phyloP scores from a whole-genome alignment of 2,797 vertebrate genomes.

The Sebastes jordani region DNA sequence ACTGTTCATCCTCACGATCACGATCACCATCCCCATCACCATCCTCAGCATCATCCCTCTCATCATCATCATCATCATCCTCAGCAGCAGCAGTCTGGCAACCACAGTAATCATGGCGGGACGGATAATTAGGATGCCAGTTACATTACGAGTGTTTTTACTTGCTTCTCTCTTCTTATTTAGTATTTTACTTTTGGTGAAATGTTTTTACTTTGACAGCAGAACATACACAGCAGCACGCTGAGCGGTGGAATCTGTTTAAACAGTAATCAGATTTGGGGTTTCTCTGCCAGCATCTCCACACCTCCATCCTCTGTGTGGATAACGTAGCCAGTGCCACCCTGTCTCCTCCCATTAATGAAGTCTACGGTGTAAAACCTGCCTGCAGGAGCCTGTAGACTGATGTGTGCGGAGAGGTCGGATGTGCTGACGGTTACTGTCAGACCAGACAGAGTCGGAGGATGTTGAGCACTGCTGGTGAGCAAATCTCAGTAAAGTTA shows the following conservation, averaged over 20 bases:
- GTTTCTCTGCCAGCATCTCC: not conserved
- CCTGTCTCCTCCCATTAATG: conserved; percentile 57
- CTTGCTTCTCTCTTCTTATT: not conserved
- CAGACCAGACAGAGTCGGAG: conserved; percentile 2
- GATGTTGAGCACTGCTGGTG: not conserved
- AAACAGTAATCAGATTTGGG: not conserved
- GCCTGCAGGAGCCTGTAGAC: conserved; percentile 62
- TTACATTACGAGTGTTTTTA: not conserved
- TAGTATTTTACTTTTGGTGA: not conserved
- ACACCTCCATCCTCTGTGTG: conserved; percentile 12
- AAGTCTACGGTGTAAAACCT: conserved; percentile 70
- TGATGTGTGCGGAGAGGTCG: conserved; percentile 56
- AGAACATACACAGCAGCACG: not conserved
- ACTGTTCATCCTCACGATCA: not conserved
- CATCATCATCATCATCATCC: not conserved
- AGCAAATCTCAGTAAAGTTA: not conserved
- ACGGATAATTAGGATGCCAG: not conserved
- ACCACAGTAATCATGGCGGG: not conserved
- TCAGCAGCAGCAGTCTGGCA: not conserved
- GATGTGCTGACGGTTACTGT: not conserved
- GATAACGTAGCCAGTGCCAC: not conserved
- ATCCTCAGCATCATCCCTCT: not conserved
- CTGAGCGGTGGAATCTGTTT: not conserved
- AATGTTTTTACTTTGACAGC: not conserved
- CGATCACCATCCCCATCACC: not conserved